Base-by-base conservation (phyloP, 2,113 vertebrate species). In the Ictidomys tridecemlineatus region DNA sequence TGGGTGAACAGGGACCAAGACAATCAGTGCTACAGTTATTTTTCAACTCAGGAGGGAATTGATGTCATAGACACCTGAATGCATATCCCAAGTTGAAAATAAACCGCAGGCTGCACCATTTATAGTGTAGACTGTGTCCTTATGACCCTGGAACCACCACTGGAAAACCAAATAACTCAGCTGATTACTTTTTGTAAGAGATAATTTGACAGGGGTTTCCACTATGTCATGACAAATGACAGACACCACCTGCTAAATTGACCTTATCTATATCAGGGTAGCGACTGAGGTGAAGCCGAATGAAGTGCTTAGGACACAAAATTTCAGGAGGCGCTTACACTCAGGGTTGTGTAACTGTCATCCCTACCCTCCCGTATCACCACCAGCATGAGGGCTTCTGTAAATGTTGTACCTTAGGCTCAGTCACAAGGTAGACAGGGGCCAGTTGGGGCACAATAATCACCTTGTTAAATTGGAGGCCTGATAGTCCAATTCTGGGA, bases 61-160 rank as follows among this genome's bases (percentile, higher is more conserved):
- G 34, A 77, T 92, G 58, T 95, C 84, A 90, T 67, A 95, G 70
- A 92, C 61, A 79, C 30, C 39, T 32, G 63, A 32, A 79, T 37
- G n/a, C 70, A 79, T 58, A 73, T 6, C 20, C 74, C 51, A 85
- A 91, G 74, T 39, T 95, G 92, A 95, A 97, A 93, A 90, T 63
- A 84, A 95, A 85, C n/a, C 76, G 53, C 28, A 85, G 58, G 24
- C 67, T 30, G 37, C 67, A 78, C 85, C n/a, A 67, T 53, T 93
- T 95, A 39, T 61, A 88, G 61, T 12, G 24, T 74, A 48, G 26
- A 26, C 18, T 48, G 37, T 45, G n/a, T 86, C 42, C 20, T 96
- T 74, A 14, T 4, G 39, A 74, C 70, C 37, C n/a, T 78, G 42
- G 63, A 91, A 93, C 5, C 58, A 74, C 42, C 56, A 42, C 37